phyloP scores from a whole-genome alignment of 1,140 invertebrate genomes.

The Platorchestia sp. region DNA sequence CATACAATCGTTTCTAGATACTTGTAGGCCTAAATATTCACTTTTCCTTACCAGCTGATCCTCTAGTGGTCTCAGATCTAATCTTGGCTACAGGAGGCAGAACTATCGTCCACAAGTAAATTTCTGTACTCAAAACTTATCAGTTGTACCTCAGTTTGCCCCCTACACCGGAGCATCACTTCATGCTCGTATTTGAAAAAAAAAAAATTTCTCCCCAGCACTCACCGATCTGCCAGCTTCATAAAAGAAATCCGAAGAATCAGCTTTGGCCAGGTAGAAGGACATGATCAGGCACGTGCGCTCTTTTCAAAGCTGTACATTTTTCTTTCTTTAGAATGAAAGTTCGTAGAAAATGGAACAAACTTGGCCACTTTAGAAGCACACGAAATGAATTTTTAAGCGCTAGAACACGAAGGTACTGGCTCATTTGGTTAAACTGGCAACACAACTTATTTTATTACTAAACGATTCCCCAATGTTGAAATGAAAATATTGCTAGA shows the following conservation, averaged over 20 bases:
- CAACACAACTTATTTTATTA: neutral
- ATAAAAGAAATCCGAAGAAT: slow-evolving; percentile 40
- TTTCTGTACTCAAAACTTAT: neutral
- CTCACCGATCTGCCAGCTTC: slow-evolving; percentile 37
- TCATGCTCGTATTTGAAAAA: neutral
- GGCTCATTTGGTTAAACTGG: neutral
- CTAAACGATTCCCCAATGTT: neutral
- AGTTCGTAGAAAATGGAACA: neutral
- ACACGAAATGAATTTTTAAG: neutral
- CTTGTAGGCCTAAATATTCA: neutral
- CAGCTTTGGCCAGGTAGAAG: slow-evolving; percentile 14
- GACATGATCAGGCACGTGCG: neutral
- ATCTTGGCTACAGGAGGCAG: neutral
- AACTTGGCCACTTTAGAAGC: neutral
- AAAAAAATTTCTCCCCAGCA: neutral
- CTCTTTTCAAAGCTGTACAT: neutral
- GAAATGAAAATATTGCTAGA: neutral
- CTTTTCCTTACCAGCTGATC: neutral
- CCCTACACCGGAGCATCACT: neutral
- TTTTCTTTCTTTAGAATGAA: neutral
- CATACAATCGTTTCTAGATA: neutral
- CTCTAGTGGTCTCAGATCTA: neutral
- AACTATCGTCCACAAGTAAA: neutral
- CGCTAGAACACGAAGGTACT: neutral
- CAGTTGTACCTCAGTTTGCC: neutral